phyloP scores from a whole-genome alignment of 2,113 vertebrate genomes.

The Gallinago paraguaiae region DNA sequence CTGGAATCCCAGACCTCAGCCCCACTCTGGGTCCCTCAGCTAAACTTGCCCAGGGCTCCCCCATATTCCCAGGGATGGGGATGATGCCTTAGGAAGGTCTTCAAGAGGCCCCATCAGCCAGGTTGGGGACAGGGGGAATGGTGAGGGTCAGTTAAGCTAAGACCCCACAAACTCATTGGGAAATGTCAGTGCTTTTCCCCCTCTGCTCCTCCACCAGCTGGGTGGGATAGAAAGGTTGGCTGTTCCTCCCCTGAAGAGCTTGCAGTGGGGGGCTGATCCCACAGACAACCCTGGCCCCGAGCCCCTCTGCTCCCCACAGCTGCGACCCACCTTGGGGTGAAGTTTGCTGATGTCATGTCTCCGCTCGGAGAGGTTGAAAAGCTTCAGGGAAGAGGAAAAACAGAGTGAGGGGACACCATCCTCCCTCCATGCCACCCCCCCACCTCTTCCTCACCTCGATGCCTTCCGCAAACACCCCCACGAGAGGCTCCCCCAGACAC shows the following conservation, averaged over 20 bases:
- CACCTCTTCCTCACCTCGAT: background rate
- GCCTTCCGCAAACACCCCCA: background rate
- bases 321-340: conserved; percentile 86
- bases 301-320: background rate
- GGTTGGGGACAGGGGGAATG: background rate
- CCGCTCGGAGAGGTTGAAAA: conserved; percentile 95
- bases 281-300: background rate
- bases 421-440: background rate
- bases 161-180: background rate
- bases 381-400: conserved; percentile 71
- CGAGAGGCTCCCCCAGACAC: background rate
- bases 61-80: background rate
- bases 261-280: background rate
- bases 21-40: background rate
- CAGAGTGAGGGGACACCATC: background rate
- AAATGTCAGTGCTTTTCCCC: background rate
- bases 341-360: conserved; percentile 89
- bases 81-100: background rate
- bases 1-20: background rate
- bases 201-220: background rate
- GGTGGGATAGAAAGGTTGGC: background rate
- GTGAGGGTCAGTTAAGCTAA: background rate
- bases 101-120: background rate
- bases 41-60: background rate
- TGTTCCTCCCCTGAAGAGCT: background rate